Base-by-base conservation (phyloP, 1,140 invertebrate species). In the Drosophila erecta region DNA sequence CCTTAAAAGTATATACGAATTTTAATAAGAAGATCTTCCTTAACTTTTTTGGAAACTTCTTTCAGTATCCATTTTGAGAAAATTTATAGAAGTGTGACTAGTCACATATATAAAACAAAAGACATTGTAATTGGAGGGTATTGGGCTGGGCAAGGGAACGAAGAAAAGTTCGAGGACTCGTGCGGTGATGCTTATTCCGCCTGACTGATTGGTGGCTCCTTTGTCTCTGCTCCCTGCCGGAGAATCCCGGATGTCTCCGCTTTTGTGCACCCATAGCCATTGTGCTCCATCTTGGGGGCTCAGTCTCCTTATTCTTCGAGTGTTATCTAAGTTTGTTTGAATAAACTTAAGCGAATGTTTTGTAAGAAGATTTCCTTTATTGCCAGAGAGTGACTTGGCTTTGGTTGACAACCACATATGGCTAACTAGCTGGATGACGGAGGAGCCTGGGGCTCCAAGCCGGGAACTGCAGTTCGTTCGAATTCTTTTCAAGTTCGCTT, bases 301-400 rank as follows among this genome's bases (percentile, higher is more conserved):
- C 22, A 47, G 2, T 46, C 22, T 37, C 22, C 49, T 33, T 66
- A 47, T 67, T 44, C 65, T 55, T 57, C 20, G 77, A 86, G 69
- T 75, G 79, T 83, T 87, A 89, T 87, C 83, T 84, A 89, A 87
- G 84, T 89, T 89, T 89, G 84, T 89, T 89, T 89, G 84, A 89
- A 89, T 89, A 89, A 89, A 89, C 84, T 89, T 89, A 89, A 89
- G 80, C 84, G 84, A 89, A 89, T 89, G 84, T 89, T 89, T 89
- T 89, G 84, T 89, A 89, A 89, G 84, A 89, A 89, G 84, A 89
- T 84, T 89, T 89, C 84, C 84, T 77, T 80, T 89, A 89, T 89
- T 89, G 79, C 75, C 83, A 86, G 61, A 76, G 38, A 75, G 81
- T 80, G 71, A 80, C 69, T 89, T 66, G 67, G 49, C 71, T 84